Base-by-base conservation (phyloP, 2,113 vertebrate species). In the Psephotus haematonotus region DNA sequence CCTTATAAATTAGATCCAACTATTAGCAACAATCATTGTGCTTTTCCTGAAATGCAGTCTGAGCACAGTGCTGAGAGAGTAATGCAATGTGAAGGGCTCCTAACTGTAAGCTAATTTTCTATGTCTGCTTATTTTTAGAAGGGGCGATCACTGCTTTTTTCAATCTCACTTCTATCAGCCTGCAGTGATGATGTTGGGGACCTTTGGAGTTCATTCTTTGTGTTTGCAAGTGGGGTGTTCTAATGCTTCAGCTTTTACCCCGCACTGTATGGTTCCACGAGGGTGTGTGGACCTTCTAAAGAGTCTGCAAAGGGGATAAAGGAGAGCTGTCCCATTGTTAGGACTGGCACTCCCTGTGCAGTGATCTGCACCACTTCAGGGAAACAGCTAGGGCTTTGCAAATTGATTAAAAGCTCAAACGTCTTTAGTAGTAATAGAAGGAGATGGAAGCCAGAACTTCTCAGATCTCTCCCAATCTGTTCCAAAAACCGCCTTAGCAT, bases 1-100 rank as follows among this genome's bases (percentile, higher is more conserved):
- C 50, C 76, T 96, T 93, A 84, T 84, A 96, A 96, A 95, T 97
- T 95, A 95, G 88, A 95, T 92, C 64, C 93, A 88, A 83, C 82
- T 93, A 95, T 92, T 88, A 94, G 57, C 64, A 94, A 33, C 17
- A 70, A 71, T 86, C 6, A 0, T 64, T 93, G 47, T 63, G 43
- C 13, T 75, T 92, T 91, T 59, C 49, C 76, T 93, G 85, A 90
- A 93, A 95, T 14, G 11, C 39, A 82, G 25, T 46, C 44, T 92
- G 35, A 75, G 35, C 11, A 46, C 11, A 52, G 28, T 24, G 17
- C 41, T 62, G 43, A 67, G 49, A 65, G 13, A 7, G 25, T 29
- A n/a, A 82, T 2, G 1, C 4, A 37, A 93, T 59, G 39, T 43
- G 49, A 90, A 90, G 64, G 65, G 46, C 24, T 63, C n/a, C 63